Evolutionary conservation across 1,140 invertebrate genomes (phyloP), one percentile per base, ranked within the genome.

Genomic region (Amyelois transitella): DNA sequence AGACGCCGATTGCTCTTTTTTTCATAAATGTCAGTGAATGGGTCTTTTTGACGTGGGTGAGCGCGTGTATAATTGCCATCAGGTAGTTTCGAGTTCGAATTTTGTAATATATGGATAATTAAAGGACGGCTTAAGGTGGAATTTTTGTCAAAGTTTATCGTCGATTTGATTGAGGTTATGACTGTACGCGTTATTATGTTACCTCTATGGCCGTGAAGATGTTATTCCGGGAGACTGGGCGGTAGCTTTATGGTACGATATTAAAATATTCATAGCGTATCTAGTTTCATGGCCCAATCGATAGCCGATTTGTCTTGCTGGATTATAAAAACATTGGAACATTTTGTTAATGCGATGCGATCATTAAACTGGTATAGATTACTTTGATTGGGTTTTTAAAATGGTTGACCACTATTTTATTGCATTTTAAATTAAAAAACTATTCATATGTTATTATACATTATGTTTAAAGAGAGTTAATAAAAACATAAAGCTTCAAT

Each of bases 81-180:
- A 85, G 81, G 81, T 85, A 85, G 81, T 81, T 78, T 75, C 24
- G 66, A 56, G 54, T 60, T 75, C 62, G 69, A 59, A 72, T 71
- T 68, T 58, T 72, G 75, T 85, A 85, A 85, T 83, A 85, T 85
- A 85, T 85, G 77, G 77, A 85, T 83, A 83, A 85, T 85, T 85
- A 85, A 85, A 83, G 73, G 72, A 74, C 74, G 72, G 78, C 77
- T 81, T 83, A 86, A 78, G 70, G 74, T 81, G 78, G 82, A 83
- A 83, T 83, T 83, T 81, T 83, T 86, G 82, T 82, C 82, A 86
- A 83, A 81, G 69, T 86, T 86, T 86, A 86, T 86, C 64, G 77
- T 72, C 72, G 62, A 86, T 80, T 80, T 88, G 81, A 88, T 86
- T 78, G 80, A 83, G 82, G 80, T 86, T 80, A 86, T 66, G 78